Evolutionary conservation across 2,113 vertebrate species (phyloP).

Genomic region (Grammomys surdaster): DNA sequence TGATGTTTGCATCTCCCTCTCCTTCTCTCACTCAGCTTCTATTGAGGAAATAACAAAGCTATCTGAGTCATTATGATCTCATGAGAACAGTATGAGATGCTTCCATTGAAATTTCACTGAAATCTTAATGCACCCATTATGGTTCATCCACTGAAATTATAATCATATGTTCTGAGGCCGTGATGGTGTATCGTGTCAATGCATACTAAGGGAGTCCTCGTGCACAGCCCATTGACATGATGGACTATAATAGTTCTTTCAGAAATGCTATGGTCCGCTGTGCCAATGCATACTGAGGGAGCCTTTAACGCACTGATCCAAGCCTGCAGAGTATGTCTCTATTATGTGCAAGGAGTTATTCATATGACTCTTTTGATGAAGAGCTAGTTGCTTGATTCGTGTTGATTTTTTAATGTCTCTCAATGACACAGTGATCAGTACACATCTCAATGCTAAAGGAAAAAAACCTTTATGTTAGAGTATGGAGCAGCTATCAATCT

Average conservation of each 20-base stretch:
- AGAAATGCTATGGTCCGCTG: slow-evolving; percentile 78
- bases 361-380: slow-evolving; percentile 81
- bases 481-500: slow-evolving; percentile 39
- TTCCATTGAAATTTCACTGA: slow-evolving; percentile 81
- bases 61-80: slow-evolving; percentile 78
- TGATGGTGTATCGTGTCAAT: slow-evolving; percentile 77
- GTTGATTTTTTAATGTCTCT: slow-evolving; percentile 78
- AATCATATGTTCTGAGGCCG: slow-evolving; percentile 72
- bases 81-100: slow-evolving; percentile 69
- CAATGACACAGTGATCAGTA: slow-evolving; percentile 73
- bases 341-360: slow-evolving; percentile 62
- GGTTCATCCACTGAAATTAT: slow-evolving; percentile 78
- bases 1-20: neutral
- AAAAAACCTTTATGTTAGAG: slow-evolving; percentile 76
- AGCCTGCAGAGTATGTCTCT: slow-evolving; percentile 73
- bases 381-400: slow-evolving; percentile 73
- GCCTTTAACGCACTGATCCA: slow-evolving; percentile 81
- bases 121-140: slow-evolving; percentile 81
- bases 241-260: slow-evolving; percentile 78
- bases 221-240: slow-evolving; percentile 83
- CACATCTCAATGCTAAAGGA: slow-evolving; percentile 55
- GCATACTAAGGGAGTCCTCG: slow-evolving; percentile 81
- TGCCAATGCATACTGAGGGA: slow-evolving; percentile 82
- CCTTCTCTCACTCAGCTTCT: slow-evolving; percentile 11
- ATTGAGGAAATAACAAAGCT: slow-evolving; percentile 62